phyloP scores from a whole-genome alignment of 2,888 invertebrate genomes.

The Tachina fera region DNA sequence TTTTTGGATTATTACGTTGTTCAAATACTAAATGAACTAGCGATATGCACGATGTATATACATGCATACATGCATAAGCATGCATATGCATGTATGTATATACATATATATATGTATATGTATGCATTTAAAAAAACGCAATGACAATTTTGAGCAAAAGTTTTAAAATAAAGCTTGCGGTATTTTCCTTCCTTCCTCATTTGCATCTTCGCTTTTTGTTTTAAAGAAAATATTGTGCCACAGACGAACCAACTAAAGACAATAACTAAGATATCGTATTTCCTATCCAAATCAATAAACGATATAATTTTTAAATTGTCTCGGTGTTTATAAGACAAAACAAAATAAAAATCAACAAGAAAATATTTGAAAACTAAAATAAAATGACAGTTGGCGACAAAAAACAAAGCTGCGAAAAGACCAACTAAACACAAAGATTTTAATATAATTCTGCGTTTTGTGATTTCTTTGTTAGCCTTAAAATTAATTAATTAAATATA shows the following conservation, averaged over 20 bases:
- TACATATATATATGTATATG: no score
- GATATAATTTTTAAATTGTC: conserved; percentile 17
- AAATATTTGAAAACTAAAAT: neutral
- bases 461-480: conserved; percentile 5
- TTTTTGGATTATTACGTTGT: no score
- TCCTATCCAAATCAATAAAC: conserved; percentile 17
- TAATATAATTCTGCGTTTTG: conserved; percentile 16
- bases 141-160: no score
- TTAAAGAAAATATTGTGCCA: no score
- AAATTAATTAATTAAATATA: conserved; percentile 10
- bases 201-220: no score
- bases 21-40: no score
- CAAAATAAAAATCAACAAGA: neutral
- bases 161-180: no score
- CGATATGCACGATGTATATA: no score
- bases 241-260: conserved; percentile 8
- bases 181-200: no score
- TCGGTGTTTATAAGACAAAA: neutral
- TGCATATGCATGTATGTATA: no score
- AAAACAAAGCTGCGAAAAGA: conserved; percentile 19
- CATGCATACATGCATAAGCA: no score
- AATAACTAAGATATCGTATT: conserved; percentile 44
- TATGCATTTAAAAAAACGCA: no score
- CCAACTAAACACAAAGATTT: neutral
- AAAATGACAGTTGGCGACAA: conserved; percentile 34